Evolutionary conservation across 2,888 invertebrate genomes (phyloP).

Genomic region (Eilema depressum): DNA sequence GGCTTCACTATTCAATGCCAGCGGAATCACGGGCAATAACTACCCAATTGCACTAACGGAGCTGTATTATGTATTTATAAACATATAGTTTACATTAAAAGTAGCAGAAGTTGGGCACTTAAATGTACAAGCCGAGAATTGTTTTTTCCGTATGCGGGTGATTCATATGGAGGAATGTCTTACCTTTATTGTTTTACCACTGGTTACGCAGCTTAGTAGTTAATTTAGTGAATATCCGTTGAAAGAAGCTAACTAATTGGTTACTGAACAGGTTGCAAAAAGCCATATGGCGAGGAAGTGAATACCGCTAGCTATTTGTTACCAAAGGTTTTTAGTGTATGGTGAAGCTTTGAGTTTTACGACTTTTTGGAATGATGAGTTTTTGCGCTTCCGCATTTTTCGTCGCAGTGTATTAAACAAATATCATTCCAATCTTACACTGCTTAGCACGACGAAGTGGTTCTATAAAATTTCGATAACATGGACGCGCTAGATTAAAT

Average conservation of each 20-base stretch:
- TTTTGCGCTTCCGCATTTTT: neutral
- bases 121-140: slow-evolving; percentile 1
- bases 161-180: slow-evolving; percentile 8
- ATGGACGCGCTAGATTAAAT: neutral
- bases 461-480: neutral
- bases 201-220: neutral
- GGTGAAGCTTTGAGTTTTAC: neutral
- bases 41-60: neutral
- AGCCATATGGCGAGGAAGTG: slow-evolving; percentile 10
- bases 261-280: neutral
- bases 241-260: slow-evolving; percentile 4
- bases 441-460: neutral
- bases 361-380: neutral
- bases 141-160: neutral
- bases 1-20: no score
- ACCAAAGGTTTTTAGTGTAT: neutral
- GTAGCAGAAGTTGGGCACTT: neutral
- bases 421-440: neutral
- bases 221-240: slow-evolving; percentile 2
- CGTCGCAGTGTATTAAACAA: neutral
- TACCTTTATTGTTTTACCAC: slow-evolving; percentile 2
- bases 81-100: neutral
- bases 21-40: neutral
- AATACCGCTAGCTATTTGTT: slow-evolving; percentile 3
- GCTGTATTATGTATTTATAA: neutral